Base-by-base conservation (phyloP, 1,140 invertebrate genomes). In the Tetramorium alpestre region DNA sequence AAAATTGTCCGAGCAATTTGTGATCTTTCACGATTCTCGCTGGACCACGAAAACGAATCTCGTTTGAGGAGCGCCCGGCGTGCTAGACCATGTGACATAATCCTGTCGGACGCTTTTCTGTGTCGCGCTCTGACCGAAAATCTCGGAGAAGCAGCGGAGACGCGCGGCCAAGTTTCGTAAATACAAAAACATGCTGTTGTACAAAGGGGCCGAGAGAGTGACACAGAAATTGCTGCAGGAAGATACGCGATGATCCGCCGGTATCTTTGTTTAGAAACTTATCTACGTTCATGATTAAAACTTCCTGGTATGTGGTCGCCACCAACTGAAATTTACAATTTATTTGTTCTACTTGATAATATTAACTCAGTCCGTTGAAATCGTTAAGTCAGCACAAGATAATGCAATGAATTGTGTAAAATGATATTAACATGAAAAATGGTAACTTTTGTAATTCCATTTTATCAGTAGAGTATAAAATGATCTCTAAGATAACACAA, bases 1-100 rank as follows among this genome's bases (percentile, higher is more conserved):
- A 93, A 94, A 93, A 94, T 94, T 94, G 93, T 95, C 94, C 94
- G 91, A 94, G 93, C 94, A 95, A 95, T 94, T 94, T 94, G 91
- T 91, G 92, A 92, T 94, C 90, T 92, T 94, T 93, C 90, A 91
- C 89, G 90, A 92, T 89, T 92, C 88, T 88, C 80, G 87, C 86
- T 90, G 88, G 82, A 87, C 89, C 92, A 86, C 76, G 90, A 89
- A 87, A 92, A 88, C 87, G 89, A 89, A 91, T 92, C 80, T 72
- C 76, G 85, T 87, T 90, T 89, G 65, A 88, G 80, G 47, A 90
- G 22, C 75, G 86, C 87, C 76, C 88, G 82, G 75, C 91, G 91
- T 94, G 92, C 93, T 90, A 92, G 92, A 94, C 91, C 92, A 91
- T 92, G 92, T 93, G 92, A 94, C 90, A 94, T 94, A 94, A 94